Base-by-base conservation (phyloP, 2,888 invertebrate genomes). In the Thecocarcelia acutangulata region DNA sequence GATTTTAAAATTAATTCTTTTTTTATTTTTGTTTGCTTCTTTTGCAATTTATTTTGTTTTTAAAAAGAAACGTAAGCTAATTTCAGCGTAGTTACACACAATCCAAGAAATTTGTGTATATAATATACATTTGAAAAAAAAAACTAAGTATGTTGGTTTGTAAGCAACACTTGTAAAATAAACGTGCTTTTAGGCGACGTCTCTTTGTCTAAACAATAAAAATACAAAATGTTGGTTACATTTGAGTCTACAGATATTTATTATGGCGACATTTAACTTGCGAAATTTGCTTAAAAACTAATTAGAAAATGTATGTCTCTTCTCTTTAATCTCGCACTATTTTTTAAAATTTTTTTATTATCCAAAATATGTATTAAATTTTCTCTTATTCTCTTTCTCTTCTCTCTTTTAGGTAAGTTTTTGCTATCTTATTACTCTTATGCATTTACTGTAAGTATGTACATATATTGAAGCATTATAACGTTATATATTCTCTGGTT, bases 341-440 rank as follows among this genome's bases (percentile, higher is more conserved):
- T n/a, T n/a, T 15, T 4, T 24, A n/a, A n/a, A n/a, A n/a, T 40
- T 9, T 56, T 63, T 33, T 40, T 33, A 24, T 37, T 21, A 64
- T 61, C 1, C 19, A 6, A 40, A 69, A 33, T 8, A 1, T 33
- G 8, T 33, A 33, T 33, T 6, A 6, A 33, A 33, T 8, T 69
- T 69, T 64, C 54, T 61, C 48, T 64, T 77, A 77, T 81, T 42
- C 12, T 52, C 19, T 21, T 24, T 69, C 40, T 69, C 44, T 54
- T 17, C 17, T 2, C 19, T 72, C 12, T 81, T 78, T 74, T 82
- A 82, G 70, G 78, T 82, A 82, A 82, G 78, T 81, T 42, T 61
- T 66, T 66, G 11, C n/a, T 54, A 12, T 33, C 21, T 63, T 42
- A 46, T 15, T 52, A 9, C 64, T 74, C 64, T 66, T 17, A 12